Base-by-base conservation (phyloP, 2,797 vertebrate genomes). In the Percopsis omiscomaycus region DNA sequence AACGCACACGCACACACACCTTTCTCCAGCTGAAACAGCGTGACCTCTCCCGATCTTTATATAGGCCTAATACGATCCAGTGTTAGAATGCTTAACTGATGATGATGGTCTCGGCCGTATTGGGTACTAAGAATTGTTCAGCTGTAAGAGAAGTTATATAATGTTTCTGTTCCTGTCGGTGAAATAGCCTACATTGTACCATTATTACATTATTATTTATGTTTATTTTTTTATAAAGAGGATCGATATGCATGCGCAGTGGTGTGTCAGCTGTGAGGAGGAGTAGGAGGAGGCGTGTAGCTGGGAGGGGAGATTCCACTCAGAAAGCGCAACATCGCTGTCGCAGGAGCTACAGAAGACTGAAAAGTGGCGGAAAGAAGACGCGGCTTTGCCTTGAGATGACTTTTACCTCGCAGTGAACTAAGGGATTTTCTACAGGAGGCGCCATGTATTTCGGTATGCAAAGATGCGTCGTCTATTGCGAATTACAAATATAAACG, bases 401-500 rank as follows among this genome's bases (percentile, higher is more conserved):
- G 3, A 82, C 75, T 78, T 78, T 64, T 14, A 52, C 29, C 56
- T 37, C 10, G 5, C 61, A 42, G 74, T 81, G 68, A 86, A 22
- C 70, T 14, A 5, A 13, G 55, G 80, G 82, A 79, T 42, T 28
- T 68, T 66, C 37, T 28, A 52, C 10, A 56, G 8, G 45, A 28
- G 67, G 59, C 37, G 69, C 15, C 64, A 89, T 89, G 88, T 86
- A 87, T 81, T 88, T 89, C 63, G 88, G 88, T 90, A 82, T 3
- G 87, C 89, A 82, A 72, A 74, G 49, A 47, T 8, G 16, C 63
- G 8, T 53, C 4, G 0, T 51, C 11, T 13, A 12, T 54, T 16
- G 2, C 9, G 9, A 42, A 51, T 4, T 27, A 27, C 22, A 28
- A 12, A 37, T 16, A 32, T 42, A 42, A 42, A 42, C 37, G 37